These are phyloP conservation scores for Pycnomerus fuliginosus DNA, from an alignment of 2,888 invertebrate species.

Conservation along the genomic window DNA sequence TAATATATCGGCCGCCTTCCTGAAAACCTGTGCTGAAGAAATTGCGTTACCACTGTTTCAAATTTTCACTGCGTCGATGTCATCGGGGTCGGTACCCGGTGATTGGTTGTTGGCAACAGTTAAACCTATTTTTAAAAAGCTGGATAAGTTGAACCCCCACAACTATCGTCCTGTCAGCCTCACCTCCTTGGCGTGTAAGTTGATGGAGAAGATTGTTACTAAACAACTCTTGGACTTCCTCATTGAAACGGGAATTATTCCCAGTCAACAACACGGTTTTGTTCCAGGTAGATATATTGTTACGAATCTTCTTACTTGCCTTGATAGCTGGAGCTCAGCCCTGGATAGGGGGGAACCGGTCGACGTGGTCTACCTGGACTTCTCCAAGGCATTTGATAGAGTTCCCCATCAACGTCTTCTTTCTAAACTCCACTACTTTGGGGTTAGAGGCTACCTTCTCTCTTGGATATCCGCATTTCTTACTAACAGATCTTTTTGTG, in stretches of 20 bases:
- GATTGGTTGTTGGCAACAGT: too few species aligned
- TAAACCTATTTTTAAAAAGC: too few species aligned
- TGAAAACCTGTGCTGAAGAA: too few species aligned
- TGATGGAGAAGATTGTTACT: background rate
- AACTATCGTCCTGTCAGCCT: background rate
- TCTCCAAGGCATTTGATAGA: background rate
- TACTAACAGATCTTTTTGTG: background rate
- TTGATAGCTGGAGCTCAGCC: background rate
- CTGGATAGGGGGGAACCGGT: background rate
- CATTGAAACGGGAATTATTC: background rate
- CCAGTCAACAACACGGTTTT: background rate
- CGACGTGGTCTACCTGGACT: background rate
- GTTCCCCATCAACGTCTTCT: background rate
- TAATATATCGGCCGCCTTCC: too few species aligned
- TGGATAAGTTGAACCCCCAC: too few species aligned
- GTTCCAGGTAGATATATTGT: background rate
- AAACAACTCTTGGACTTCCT: background rate
- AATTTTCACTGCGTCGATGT: too few species aligned
- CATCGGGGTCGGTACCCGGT: too few species aligned
- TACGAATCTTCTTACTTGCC: constrained; percentile 1
- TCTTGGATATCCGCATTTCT: background rate
- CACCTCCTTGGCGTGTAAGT: background rate
- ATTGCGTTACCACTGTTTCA: too few species aligned
- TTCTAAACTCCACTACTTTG: background rate
- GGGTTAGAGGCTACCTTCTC: background rate